Evolutionary conservation across 2,888 invertebrate genomes (phyloP), one percentile per base, ranked within the genome.

Genomic region (Agelastica alni): DNA sequence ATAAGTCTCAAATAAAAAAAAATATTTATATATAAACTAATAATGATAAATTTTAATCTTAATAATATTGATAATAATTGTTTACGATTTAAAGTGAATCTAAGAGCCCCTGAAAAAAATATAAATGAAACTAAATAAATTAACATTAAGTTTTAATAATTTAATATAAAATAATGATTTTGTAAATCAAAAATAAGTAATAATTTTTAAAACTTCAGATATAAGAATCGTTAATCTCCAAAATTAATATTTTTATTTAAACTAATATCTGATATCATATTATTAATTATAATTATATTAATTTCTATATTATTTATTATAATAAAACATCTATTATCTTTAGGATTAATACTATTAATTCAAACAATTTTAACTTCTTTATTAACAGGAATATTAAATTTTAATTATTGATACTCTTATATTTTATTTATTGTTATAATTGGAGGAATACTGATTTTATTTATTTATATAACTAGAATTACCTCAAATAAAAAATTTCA

Each of bases 241-340:
- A 85, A 85, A 85, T 83, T 85, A 84, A 82, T 79, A 83, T 85
- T 85, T 85, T 76, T 68, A 76, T 79, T n/a, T n/a, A 84, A 85
- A 85, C 82, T 85, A 85, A 76, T 79, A 79, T 79, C 80, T 84
- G 82, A 72, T 48, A 71, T 75, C 67, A 63, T 71, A 58, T 61
- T 68, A 46, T 42, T 69, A 28, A 52, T 69, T 62, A 54, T 65
- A 53, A 63, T 70, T 66, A 52, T 71, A 73, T 69, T 77, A 20
- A 62, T 71, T 63, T 69, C 79, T 56, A 71, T 78, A 20, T 65
- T 72, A 64, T 69, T 76, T 69, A 69, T 80, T 65, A 74, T 79
- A 63, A 65, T 77, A 70, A 78, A 74, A 55, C 79, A 83, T 26
- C 81, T 83, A 0, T 26, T 84, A 71, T 78, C 80, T 0, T 79